Conservation (phyloP, 2,888 invertebrate species). For the Sesamia inferens region DNA sequence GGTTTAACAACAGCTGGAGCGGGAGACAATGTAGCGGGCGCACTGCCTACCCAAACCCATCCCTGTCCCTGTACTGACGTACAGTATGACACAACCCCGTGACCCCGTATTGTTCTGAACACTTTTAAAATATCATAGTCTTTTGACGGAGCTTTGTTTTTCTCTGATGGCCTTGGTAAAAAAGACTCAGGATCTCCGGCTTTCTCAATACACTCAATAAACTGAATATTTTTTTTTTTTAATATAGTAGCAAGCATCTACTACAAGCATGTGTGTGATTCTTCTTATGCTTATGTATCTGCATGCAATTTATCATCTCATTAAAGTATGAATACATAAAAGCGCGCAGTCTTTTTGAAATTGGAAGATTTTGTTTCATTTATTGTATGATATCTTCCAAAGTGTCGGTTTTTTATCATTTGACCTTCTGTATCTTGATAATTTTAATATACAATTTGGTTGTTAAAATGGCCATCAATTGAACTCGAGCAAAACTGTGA, state of each 20-base stretch:
- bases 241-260: neutral
- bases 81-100: slow-evolving; percentile 43
- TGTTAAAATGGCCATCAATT: neutral
- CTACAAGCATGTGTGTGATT: neutral
- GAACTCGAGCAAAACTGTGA: no score
- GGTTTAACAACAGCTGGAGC: slow-evolving; percentile 80
- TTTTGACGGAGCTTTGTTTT: neutral
- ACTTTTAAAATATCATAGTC: slow-evolving; percentile 32
- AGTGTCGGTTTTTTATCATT: no score
- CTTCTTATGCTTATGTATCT: neutral
- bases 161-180: neutral
- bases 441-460: neutral
- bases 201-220: neutral
- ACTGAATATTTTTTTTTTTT: no score
- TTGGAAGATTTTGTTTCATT: neutral
- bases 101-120: slow-evolving; percentile 53
- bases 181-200: neutral
- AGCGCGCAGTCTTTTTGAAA: neutral
- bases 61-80: slow-evolving; percentile 36
- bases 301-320: no score
- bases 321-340: neutral
- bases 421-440: neutral
- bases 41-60: slow-evolving; percentile 59
- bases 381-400: neutral
- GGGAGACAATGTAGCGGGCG: slow-evolving; percentile 82